Base-by-base conservation (phyloP, 2,888 invertebrate genomes). In the Perdita meconis region DNA sequence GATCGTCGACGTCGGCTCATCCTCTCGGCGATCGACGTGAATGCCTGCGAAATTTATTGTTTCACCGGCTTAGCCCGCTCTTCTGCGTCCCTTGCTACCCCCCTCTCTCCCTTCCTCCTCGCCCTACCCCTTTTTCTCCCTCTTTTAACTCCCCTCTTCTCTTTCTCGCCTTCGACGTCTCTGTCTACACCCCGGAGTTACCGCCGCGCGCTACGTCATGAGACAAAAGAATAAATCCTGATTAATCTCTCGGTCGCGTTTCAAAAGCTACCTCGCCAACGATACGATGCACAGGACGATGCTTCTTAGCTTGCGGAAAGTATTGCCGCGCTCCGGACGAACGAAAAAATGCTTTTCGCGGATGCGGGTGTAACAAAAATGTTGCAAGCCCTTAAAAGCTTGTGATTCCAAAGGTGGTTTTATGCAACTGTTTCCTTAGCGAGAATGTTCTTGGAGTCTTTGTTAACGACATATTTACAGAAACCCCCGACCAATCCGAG, bases 141-240 rank as follows among this genome's bases (percentile, higher is more conserved):
- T 44, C 51, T 30, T 42, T 53, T 47, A 50, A 24, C 53, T 53
- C 79, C 44, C n/a, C 36, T 8, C 38, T 30, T 36, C 72, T 51
- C 73, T 63, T 56, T 68, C 67, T 55, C 56, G 24, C 60, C 42
- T 57, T 34, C 36, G 13, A 26, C 51, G 40, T 56, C 63, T 53
- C 65, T 44, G 65, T 61, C 40, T 38, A 51, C 61, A 66, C 30
- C 57, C 63, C 38, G 3, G 50, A 44, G 57, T 53, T 51, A 56
- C 71, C 71, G 81, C 72, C 76, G 74, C 83, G 73, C 71, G 77
- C 63, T 73, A 69, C 78, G 78, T 77, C 80, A 80, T 72, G 78
- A 78, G 72, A 90, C 88, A 90, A 90, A 90, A 88, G 90, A 90
- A 90, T 91, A 90, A 90, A 91, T 91, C 88, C 89, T 89, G 90